Base-by-base conservation (phyloP, 2,113 vertebrate species). In the Petaurus breviceps region DNA sequence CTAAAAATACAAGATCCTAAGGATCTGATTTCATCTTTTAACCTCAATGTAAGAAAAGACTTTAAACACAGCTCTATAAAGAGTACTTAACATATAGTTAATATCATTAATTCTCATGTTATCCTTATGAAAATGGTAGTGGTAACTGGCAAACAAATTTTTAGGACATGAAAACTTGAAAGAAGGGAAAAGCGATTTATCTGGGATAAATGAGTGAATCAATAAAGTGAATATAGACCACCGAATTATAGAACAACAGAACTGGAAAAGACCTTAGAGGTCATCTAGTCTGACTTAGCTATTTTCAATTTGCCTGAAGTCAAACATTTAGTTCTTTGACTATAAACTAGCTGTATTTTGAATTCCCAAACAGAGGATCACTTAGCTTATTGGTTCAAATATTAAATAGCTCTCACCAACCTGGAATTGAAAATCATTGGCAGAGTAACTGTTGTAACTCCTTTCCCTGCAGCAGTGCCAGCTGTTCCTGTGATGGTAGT, bases 401-500 rank as follows among this genome's bases (percentile, higher is more conserved):
- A 92, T 57, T 51, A 61, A 51, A 89, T 51, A 90, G 0, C 0
- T 53, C 25, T 47, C 90, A 98, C 98, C 91, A 95, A 99, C 99
- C 99, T 99, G 97, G 99, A 99, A 99, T 99, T 99, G 98, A 99
- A 99, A 98, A 99, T 99, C 99, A 99, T 99, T 23, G 99, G 99
- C 96, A 99, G 98, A 0, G 99, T 99, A 96, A 99, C 99, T 0
- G 99, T 99, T 53, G 99, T 99, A 95, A 99, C 99, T n/a, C 99
- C 99, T 99, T 99, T 99, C 92, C 99, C 99, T 54, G 99, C 99
- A 49, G 99, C 98, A 96, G 99, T 99, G 91, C 99, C 99, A 50
- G 99, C 99, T 9, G 99, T 99, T 84, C 99, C 99, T 28, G 99
- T 99, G 97, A 99, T 99, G 84, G 99, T 99, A 96, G 99, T 99